Conservation (phyloP, 2,888 invertebrate species). For the Zaprionus obscuricornis region DNA sequence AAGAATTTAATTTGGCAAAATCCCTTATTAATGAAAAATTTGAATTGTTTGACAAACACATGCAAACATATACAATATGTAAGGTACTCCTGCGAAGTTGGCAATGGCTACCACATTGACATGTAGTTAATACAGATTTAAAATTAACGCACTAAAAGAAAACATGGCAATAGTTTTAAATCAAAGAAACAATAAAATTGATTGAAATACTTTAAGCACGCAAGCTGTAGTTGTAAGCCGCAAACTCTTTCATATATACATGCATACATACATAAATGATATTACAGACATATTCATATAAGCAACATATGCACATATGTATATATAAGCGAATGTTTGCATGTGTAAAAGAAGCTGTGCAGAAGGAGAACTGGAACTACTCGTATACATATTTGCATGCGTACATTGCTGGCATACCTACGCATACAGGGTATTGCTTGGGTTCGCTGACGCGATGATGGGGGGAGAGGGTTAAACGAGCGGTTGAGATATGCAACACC, state of each 20-base stretch:
- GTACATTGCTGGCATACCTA: conserved; percentile 81
- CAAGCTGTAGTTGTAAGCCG: conserved; percentile 47
- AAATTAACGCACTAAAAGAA: conserved; percentile 48
- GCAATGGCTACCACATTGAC: too few relatives aligned
- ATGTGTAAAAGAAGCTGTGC: conserved; percentile 36
- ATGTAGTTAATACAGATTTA: conserved; percentile 40
- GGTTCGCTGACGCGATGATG: conserved; percentile 36
- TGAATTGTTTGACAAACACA: too few relatives aligned
- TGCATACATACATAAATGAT: too few relatives aligned
- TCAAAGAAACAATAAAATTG: conserved; percentile 72
- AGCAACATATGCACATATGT: conserved; percentile 1
- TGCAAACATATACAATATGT: too few relatives aligned
- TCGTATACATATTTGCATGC: conserved; percentile 74
- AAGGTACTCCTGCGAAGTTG: too few relatives aligned
- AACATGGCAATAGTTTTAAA: conserved; percentile 75
- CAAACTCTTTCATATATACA: conserved; percentile 1
- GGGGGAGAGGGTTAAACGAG: neutral
- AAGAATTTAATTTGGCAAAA: too few relatives aligned
- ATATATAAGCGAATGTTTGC: neutral
- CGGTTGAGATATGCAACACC: conserved; percentile 2
- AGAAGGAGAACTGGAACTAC: conserved; percentile 63
- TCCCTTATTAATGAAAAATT: too few relatives aligned
- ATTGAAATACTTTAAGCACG: conserved; percentile 74
- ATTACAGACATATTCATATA: too few relatives aligned
- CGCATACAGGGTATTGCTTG: conserved; percentile 69